Evolutionary conservation across 37 sponge, comb jelly and placozoan species (phyloP).

Genomic region (Hexactinellida sp.): DNA sequence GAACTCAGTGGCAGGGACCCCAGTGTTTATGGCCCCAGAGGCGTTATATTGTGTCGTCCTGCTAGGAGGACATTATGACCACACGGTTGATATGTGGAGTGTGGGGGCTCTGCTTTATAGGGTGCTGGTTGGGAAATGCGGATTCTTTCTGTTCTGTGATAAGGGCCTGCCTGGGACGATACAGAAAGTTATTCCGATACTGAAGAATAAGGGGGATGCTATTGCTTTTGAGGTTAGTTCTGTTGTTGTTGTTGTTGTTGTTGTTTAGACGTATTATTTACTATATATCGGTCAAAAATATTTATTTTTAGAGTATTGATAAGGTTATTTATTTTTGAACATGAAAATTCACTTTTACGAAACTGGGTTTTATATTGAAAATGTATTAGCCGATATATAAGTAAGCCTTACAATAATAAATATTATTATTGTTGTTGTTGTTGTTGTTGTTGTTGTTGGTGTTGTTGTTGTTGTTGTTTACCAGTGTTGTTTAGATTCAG

Average conservation of each 20-base stretch:
- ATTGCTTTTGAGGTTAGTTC: slow-evolving; percentile 58
- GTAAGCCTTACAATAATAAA: too few species aligned
- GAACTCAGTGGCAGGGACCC: slow-evolving; percentile 81
- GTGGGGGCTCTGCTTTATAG: slow-evolving; percentile 83
- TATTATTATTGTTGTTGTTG: too few species aligned
- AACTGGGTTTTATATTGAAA: too few species aligned
- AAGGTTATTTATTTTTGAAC: too few species aligned
- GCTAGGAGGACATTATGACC: slow-evolving; percentile 60
- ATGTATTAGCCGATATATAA: too few species aligned
- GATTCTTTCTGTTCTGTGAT: slow-evolving; percentile 57
- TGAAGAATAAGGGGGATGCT: slow-evolving; percentile 74
- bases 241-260: neutral
- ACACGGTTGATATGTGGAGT: slow-evolving; percentile 87
- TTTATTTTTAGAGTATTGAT: too few species aligned
- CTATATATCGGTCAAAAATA: too few species aligned
- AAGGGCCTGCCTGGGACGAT: slow-evolving; percentile 18
- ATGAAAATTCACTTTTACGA: too few species aligned
- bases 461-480: too few species aligned
- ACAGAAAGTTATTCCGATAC: slow-evolving; percentile 60
- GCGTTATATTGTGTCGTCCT: slow-evolving; percentile 71
- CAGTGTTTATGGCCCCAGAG: slow-evolving; percentile 97
- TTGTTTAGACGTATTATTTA: too few species aligned
- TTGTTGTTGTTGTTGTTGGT: too few species aligned
- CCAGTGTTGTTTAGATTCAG: neutral
- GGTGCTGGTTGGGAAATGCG: slow-evolving; percentile 70